Evolutionary conservation across 2,888 invertebrate genomes (phyloP).

Genomic region (Caenorhabditis becei): DNA sequence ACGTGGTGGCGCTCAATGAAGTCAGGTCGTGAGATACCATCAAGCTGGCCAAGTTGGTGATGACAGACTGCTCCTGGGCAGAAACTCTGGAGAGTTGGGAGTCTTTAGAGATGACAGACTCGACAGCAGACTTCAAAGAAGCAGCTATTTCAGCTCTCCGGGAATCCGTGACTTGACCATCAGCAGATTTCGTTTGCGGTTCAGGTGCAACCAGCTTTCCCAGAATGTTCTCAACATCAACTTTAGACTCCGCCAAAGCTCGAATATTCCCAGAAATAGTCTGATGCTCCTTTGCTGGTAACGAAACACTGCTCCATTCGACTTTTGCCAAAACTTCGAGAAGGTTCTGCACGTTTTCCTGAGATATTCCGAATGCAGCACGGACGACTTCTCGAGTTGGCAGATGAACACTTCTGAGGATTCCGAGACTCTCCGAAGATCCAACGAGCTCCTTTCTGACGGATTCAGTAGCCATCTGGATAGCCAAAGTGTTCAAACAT

Average conservation of each 20-base stretch:
- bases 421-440: conserved; percentile 13
- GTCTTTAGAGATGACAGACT: conserved; percentile 15
- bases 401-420: conserved; percentile 13
- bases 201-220: conserved; percentile 37
- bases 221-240: conserved; percentile 34
- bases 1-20: conserved; percentile 13
- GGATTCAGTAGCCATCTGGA: conserved; percentile 30
- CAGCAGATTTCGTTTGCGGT: conserved; percentile 6
- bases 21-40: conserved; percentile 40
- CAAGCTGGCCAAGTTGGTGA: conserved; percentile 29
- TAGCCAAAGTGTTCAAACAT: conserved; percentile 28
- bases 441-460: conserved; percentile 31
- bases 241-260: conserved; percentile 19
- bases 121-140: conserved; percentile 21
- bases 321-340: conserved; percentile 43
- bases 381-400: conserved; percentile 23
- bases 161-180: not conserved
- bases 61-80: conserved; percentile 12
- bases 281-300: conserved; percentile 30
- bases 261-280: conserved; percentile 14
- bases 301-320: conserved; percentile 39
- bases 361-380: conserved; percentile 38
- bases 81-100: conserved; percentile 2
- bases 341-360: conserved; percentile 34
- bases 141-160: conserved; percentile 1